These are phyloP conservation scores for Pangasius sanitwongsei DNA, from an alignment of 2,797 vertebrate species.

Conservation along the genomic window DNA sequence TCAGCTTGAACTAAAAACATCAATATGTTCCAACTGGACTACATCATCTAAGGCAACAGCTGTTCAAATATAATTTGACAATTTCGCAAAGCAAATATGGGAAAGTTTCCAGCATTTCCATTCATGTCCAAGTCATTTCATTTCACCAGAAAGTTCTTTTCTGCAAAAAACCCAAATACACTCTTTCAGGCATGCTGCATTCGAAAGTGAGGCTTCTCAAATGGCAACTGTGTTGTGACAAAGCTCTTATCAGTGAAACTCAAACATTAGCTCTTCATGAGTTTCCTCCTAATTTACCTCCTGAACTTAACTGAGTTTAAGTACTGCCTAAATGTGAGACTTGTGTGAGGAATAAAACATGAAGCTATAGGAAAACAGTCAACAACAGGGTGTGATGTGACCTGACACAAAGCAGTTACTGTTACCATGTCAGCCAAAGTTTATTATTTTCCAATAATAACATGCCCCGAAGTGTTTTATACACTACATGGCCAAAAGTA, in stretches of 20 bases:
- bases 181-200: not conserved
- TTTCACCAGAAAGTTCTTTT: not conserved
- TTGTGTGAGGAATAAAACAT: not conserved
- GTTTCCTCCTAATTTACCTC: not conserved
- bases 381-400: not conserved
- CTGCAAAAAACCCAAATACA: not conserved
- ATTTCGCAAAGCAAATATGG: not conserved
- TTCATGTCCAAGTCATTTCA: not conserved
- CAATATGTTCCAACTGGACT: not conserved
- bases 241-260: constrained; percentile 46
- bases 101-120: not conserved
- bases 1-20: not conserved
- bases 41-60: not conserved
- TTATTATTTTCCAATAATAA: not conserved
- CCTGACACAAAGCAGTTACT: not conserved
- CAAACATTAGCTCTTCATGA: constrained; percentile 30
- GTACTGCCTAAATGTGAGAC: constrained; percentile 1
- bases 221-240: not conserved
- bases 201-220: not conserved
- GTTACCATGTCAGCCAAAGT: not conserved
- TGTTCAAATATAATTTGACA: not conserved
- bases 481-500: no score
- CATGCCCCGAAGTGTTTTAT: not conserved
- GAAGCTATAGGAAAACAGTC: not conserved
- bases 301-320: not conserved